Percentiles rank a stretch among this genome's conserved stretches.
Evolutionary conservation across 2,113 vertebrate species (phyloP).

Genomic region (Istiophorus platypterus): DNA sequence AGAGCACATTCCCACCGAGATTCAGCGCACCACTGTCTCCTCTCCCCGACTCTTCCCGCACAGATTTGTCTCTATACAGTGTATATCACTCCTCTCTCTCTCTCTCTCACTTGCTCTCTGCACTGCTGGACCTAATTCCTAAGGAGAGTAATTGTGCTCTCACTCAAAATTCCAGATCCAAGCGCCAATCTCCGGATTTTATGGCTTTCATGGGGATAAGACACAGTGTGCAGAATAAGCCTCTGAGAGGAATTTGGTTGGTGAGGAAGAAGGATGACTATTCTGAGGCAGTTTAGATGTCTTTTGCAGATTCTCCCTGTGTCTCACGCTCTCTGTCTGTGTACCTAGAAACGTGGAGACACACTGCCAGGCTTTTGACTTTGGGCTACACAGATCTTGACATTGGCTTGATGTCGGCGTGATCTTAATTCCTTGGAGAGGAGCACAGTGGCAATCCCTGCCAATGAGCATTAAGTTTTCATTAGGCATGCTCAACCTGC

Average conservation of each 20-base stretch:
- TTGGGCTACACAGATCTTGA: slow-evolving; percentile 73
- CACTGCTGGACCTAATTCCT: slow-evolving; percentile 60
- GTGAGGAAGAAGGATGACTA: slow-evolving; percentile 46
- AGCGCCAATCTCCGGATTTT: slow-evolving; percentile 75
- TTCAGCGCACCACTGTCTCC: slow-evolving; percentile 20
- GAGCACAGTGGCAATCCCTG: slow-evolving; percentile 60
- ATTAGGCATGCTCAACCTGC: slow-evolving; percentile 73
- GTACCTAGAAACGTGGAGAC: slow-evolving; percentile 51
- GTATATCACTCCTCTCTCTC: slow-evolving; percentile 6
- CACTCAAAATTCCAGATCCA: slow-evolving; percentile 77
- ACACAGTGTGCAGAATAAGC: slow-evolving; percentile 66
- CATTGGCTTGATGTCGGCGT: slow-evolving; percentile 73
- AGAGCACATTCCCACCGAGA: slow-evolving; percentile 33
- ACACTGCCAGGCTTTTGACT: slow-evolving; percentile 65
- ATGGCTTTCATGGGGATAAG: slow-evolving; percentile 78
- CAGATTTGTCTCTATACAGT: slow-evolving; percentile 10
- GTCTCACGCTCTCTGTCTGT: slow-evolving; percentile 48
- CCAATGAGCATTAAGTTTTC: slow-evolving; percentile 76
- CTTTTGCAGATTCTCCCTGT: slow-evolving; percentile 63
- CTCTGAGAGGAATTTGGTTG: slow-evolving; percentile 68
- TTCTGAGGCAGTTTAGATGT: slow-evolving; percentile 67
- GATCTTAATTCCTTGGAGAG: slow-evolving; percentile 74
- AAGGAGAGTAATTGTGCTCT: slow-evolving; percentile 74
- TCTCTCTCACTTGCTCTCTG: slow-evolving; percentile 8
- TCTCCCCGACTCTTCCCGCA: slow-evolving; percentile 1